Evolutionary conservation across 2,113 vertebrate species (phyloP), one percentile per base, ranked within the genome.

Genomic region (Malurus elegans): DNA sequence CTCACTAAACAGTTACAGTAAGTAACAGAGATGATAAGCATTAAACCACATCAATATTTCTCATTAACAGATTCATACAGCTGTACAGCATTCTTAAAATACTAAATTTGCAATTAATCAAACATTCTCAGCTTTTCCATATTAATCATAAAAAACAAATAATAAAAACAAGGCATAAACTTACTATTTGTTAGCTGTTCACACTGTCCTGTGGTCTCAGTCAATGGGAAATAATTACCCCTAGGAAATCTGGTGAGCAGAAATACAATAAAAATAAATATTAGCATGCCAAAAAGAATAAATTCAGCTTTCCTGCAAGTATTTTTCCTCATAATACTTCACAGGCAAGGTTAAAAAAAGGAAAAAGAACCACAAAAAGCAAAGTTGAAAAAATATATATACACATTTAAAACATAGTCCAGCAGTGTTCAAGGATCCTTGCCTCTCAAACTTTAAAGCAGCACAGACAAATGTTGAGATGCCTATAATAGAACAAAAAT

Each of bases 391-490:
- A 92, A 97, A 95, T 18, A 78, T 29, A 91, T 61, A 72, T 92
- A 95, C 82, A 96, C 88, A 91, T 95, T 93, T 93, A 91, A 95
- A 93, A 91, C 62, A 91, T 54, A 62, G 93, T 97, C 86, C 89
- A 96, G 97, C 96, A 98, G 96, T 93, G 95, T 97, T 96, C 96
- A 96, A 96, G 92, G 94, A 97, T 97, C 88, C 96, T 95, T 67
- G 95, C 89, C 94, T 97, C 97, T 97, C 95, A 97, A 98, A 98
- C 97, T 97, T 98, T 98, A 97, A 97, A 96, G 94, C 94, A 94
- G 94, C 86, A 94, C 96, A 96, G 86, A 94, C 90, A 95, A 97
- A 97, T 70, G 96, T 95, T 94, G 94, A 97, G 96, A 88, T 56
- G 74, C 92, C 94, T 94, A 96, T 88, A 96, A 94, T 58, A 86